phyloP scores from a whole-genome alignment of 2,797 vertebrate genomes.

The Lophius americanus region DNA sequence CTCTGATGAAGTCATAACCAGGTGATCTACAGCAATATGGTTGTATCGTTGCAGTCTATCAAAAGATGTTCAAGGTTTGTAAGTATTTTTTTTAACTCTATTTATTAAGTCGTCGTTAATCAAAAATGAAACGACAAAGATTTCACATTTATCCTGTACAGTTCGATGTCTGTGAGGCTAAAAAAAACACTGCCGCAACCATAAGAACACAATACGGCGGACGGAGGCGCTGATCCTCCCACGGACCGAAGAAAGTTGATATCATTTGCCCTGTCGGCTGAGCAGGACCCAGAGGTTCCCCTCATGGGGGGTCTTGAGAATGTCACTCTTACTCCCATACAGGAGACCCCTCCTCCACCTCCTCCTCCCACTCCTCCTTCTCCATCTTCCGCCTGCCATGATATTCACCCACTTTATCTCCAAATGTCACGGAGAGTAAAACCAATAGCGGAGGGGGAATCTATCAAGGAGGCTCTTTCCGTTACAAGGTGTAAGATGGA shows the following conservation, averaged over 20 bases:
- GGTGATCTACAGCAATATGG: too few relatives aligned
- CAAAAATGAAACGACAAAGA: too few relatives aligned
- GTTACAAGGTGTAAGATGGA: constrained; percentile 32
- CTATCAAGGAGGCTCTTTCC: constrained; percentile 43
- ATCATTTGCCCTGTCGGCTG: constrained; percentile 52
- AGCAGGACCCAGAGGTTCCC: constrained; percentile 59
- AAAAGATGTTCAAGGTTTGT: too few relatives aligned
- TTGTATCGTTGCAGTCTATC: too few relatives aligned
- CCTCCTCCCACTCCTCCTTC: constrained; percentile 4
- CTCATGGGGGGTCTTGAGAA: constrained; percentile 65
- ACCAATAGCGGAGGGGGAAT: constrained; percentile 42
- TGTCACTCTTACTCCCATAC: constrained; percentile 50
- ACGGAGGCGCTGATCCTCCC: constrained; percentile 34
- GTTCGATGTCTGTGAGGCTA: too few relatives aligned
- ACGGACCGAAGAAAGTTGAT: constrained; percentile 61
- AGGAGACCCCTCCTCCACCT: constrained; percentile 24
- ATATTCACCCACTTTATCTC: constrained; percentile 61
- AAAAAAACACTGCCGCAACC: neutral
- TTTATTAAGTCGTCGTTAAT: too few relatives aligned
- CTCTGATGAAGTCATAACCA: too few relatives aligned
- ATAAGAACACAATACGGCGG: neutral
- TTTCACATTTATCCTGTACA: too few relatives aligned
- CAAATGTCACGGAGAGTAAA: constrained; percentile 68
- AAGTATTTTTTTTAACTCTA: too few relatives aligned
- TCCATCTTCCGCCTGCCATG: constrained; percentile 34